phyloP scores from a whole-genome alignment of 2,888 invertebrate genomes.

The Theristus sp. region DNA sequence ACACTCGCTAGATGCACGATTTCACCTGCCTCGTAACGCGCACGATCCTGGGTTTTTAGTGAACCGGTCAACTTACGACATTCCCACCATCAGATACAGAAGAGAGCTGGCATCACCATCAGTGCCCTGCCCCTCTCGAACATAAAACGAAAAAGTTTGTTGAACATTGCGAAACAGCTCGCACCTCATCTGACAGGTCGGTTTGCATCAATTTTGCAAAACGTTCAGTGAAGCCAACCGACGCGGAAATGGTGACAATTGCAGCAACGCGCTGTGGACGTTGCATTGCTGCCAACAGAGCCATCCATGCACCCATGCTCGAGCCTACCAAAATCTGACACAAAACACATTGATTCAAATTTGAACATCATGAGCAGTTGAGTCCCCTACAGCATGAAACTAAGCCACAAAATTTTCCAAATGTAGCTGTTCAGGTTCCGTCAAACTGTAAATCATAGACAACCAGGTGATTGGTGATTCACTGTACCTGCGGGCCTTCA shows the following conservation, averaged over 20 bases:
- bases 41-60: neutral
- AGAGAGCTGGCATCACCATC: too few species aligned
- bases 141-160: too few species aligned
- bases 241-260: neutral
- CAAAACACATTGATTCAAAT: neutral
- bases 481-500: neutral
- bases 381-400: too few species aligned
- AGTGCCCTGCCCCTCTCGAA: too few species aligned
- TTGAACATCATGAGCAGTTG: neutral
- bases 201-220: neutral
- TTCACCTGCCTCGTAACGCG: neutral
- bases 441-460: too few species aligned
- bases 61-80: too few species aligned
- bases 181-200: too few species aligned
- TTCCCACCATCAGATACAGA: too few species aligned
- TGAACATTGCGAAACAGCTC: too few species aligned
- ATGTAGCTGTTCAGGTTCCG: too few species aligned
- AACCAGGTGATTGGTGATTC: too few species aligned
- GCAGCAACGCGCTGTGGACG: neutral
- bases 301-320: slow-evolving; percentile 4
- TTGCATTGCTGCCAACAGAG: neutral
- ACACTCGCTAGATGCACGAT: neutral
- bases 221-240: neutral
- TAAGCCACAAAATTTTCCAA: too few species aligned
- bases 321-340: slow-evolving; percentile 1